Evolutionary conservation across 2,888 invertebrate genomes (phyloP).

Genomic region (Cantharis lateralis): DNA sequence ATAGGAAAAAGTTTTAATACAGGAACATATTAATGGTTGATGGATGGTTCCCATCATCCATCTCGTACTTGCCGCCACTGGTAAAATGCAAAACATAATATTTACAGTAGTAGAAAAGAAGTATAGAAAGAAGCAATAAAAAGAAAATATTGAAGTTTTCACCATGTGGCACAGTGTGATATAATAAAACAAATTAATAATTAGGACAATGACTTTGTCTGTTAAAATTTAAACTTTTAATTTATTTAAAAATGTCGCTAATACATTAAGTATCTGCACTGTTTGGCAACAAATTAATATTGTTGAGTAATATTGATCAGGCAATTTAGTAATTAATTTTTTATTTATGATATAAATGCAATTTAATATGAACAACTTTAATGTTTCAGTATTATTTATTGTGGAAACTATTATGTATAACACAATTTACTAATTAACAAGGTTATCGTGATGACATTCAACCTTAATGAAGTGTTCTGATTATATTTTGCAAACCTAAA

Average conservation of each 20-base stretch:
- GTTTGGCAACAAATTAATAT: background rate
- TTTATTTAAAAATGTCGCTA: background rate
- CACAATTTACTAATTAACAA: background rate
- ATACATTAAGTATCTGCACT: background rate
- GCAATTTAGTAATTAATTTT: background rate
- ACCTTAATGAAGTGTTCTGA: background rate
- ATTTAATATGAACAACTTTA: background rate
- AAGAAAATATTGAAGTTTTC: too few relatives aligned
- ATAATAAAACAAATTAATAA: too few relatives aligned
- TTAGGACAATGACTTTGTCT: background rate
- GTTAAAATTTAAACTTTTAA: background rate
- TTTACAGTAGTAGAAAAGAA: too few relatives aligned
- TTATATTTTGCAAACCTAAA: background rate
- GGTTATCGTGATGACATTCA: background rate
- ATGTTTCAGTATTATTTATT: background rate
- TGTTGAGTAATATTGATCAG: background rate
- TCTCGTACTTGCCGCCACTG: too few relatives aligned
- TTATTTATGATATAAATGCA: background rate
- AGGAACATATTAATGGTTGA: too few relatives aligned
- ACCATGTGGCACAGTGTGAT: too few relatives aligned
- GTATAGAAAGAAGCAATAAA: too few relatives aligned
- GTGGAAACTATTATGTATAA: background rate
- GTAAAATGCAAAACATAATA: too few relatives aligned
- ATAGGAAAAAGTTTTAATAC: too few relatives aligned
- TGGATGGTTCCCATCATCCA: too few relatives aligned